These are phyloP conservation scores for Leptopilina clavipes DNA, from an alignment of 1,140 invertebrate genomes.

Conservation along the genomic window DNA sequence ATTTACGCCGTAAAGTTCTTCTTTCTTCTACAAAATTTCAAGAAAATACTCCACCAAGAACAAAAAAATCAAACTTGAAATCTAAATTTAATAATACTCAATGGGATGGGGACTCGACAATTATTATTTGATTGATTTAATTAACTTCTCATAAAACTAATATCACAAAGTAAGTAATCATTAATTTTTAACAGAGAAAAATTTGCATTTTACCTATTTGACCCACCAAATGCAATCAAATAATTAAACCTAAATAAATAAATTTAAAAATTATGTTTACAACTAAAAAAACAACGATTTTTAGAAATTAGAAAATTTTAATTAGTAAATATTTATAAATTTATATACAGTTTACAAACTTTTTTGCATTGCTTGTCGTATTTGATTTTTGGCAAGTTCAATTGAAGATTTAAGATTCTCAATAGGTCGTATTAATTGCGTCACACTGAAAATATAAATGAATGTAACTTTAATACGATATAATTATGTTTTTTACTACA, in stretches of 20 bases:
- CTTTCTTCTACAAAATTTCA: slow-evolving; percentile 54
- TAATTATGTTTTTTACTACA: slow-evolving; percentile 36
- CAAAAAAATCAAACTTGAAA: slow-evolving; percentile 50
- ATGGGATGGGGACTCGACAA: slow-evolving; percentile 66
- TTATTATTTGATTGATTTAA: slow-evolving; percentile 59
- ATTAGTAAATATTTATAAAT: slow-evolving; percentile 29
- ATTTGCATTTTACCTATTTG: slow-evolving; percentile 26
- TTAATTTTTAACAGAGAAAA: neutral
- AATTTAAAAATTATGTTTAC: slow-evolving; percentile 43
- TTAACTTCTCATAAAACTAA: neutral
- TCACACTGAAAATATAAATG: slow-evolving; percentile 57
- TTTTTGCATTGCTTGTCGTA: slow-evolving; percentile 63
- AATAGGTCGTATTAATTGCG: slow-evolving; percentile 60
- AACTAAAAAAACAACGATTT: slow-evolving; percentile 47
- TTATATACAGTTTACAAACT: slow-evolving; percentile 31
- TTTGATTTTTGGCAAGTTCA: slow-evolving; percentile 57
- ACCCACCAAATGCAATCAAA: slow-evolving; percentile 19
- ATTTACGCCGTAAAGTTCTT: slow-evolving; percentile 54
- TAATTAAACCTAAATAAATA: no score
- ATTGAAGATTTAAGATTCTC: slow-evolving; percentile 63
- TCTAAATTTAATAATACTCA: slow-evolving; percentile 56
- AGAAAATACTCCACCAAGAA: slow-evolving; percentile 66
- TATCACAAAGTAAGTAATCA: neutral
- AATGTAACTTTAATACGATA: slow-evolving; percentile 17
- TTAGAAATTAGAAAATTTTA: slow-evolving; percentile 28